These are phyloP conservation scores for Tenualosa thibaudeaui DNA, from an alignment of 2,797 vertebrate genomes.

Conservation along the genomic window DNA sequence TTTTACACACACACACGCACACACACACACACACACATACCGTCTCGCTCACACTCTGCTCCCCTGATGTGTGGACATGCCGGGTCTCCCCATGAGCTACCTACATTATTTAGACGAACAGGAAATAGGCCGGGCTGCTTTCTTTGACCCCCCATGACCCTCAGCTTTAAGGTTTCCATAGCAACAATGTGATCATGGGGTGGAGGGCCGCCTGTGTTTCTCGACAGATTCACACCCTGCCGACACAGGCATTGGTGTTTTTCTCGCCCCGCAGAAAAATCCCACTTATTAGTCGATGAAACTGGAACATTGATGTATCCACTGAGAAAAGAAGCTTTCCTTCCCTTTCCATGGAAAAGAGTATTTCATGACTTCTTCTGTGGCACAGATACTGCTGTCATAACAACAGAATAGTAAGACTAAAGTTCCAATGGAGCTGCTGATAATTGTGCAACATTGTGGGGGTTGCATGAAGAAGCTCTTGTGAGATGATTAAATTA, in stretches of 20 bases:
- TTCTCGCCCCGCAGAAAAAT: background rate
- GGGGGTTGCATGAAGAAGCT: too few relatives aligned
- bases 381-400: background rate
- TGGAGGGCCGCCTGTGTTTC: background rate
- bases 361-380: background rate
- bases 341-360: background rate
- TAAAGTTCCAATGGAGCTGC: background rate
- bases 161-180: background rate
- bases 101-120: constrained; percentile 33
- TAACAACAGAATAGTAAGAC: background rate
- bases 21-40: constrained; percentile 15
- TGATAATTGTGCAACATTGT: background rate
- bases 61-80: constrained; percentile 32
- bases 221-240: background rate
- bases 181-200: background rate
- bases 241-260: background rate
- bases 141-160: constrained; percentile 10
- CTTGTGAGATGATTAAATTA: too few relatives aligned
- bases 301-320: background rate
- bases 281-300: background rate
- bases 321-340: background rate
- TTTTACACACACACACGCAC: constrained; percentile 13
- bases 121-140: constrained; percentile 28
- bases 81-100: constrained; percentile 17
- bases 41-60: constrained; percentile 36